phyloP scores from a whole-genome alignment of 2,113 vertebrate species.

The Ifrita kowaldi region DNA sequence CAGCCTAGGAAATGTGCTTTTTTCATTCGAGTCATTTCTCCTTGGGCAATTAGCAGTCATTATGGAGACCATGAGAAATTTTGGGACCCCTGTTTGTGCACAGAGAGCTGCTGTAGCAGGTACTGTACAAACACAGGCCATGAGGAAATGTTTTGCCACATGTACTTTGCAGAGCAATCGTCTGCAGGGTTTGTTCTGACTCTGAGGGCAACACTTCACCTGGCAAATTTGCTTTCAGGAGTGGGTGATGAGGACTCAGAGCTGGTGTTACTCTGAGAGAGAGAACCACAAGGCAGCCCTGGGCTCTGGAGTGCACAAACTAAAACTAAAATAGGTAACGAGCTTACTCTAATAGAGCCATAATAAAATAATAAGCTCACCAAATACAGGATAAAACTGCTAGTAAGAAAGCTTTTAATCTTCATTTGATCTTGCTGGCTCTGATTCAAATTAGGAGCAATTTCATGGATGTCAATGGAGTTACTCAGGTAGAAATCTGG shows the following conservation, averaged over 20 bases:
- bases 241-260: background rate
- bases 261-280: background rate
- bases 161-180: background rate
- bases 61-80: background rate
- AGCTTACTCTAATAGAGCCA: background rate
- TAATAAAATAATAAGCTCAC: background rate
- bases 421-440: background rate
- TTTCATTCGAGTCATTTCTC: background rate
- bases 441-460: background rate
- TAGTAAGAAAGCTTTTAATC: conserved; percentile 15
- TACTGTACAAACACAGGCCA: background rate
- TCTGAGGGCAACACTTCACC: background rate
- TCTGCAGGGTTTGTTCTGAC: background rate
- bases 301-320: background rate
- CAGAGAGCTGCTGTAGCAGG: background rate
- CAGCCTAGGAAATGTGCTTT: background rate
- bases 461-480: conserved; percentile 13
- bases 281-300: background rate
- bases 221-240: background rate
- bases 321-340: background rate
- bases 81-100: background rate
- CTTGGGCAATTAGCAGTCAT: background rate
- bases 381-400: background rate
- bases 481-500: conserved; percentile 30
- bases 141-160: rapidly evolving